Evolutionary conservation across 2,797 vertebrate genomes (phyloP), one percentile per base, ranked within the genome.

Genomic region (Pseudochromis fuscus): DNA sequence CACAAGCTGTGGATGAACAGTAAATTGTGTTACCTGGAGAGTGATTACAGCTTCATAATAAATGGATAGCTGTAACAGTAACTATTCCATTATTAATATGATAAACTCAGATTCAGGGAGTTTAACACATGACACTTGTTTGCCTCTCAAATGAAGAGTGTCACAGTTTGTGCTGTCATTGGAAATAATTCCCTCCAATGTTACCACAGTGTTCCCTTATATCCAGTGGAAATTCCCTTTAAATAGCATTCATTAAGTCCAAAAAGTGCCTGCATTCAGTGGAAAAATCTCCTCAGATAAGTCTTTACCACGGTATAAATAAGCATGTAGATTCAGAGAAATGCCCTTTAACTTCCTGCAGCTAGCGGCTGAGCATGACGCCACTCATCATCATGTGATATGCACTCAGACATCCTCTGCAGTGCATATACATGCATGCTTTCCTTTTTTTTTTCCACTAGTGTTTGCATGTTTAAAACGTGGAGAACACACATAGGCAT

Each of bases 371-470:
- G 65, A 69, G 49, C 49, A 25, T 51, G 65, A 55, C 65, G n/a
- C n/a, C n/a, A 50, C 42, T 13, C 11, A 40, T 25, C 0, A 30
- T 75, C 81, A 72, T 73, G 77, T 79, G 86, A 86, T 81, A 13
- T 23, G 44, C 31, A 35, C 52, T 68, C 52, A 28, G 38, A 48
- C 31, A 35, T 40, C 33, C 37, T 48, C 30, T n/a, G 46, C 57
- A 38, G 38, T 3, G 46, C n/a, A n/a, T 45, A 52, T 30, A 6
- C 2, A 12, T 15, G 33, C 5, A 40, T 6, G 31, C 9, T 60
- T 51, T 50, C 4, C 8, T 18, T 21, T 21, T 12, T 30, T 49
- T 24, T 7, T 0, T 1, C 21, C 11, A 11, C 23, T 31, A 21
- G 13, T 18, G 24, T 67, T 33, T 65, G 49, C 44, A 58, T 57